Base-by-base conservation (phyloP, 2,888 invertebrate species). In the Sialis fuliginosa region DNA sequence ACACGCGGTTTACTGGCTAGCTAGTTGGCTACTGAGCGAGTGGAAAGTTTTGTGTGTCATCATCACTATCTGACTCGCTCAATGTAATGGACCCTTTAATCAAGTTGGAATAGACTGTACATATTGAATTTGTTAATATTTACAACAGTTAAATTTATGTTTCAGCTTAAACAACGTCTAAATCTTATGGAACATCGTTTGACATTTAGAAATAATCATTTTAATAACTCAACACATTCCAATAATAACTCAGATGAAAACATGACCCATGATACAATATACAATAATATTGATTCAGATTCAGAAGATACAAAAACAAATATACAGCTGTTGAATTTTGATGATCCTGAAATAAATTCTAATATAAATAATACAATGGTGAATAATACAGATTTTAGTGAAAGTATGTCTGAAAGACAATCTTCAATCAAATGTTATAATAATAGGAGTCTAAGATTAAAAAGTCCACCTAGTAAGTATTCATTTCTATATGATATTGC, bases 121-220 rank as follows among this genome's bases (percentile, higher is more conserved):
- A 13, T 10, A 33, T 30, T 34, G 30, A 8, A 6, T 22, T 9
- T 13, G 8, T 44, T 22, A 22, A 2, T 22, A 22, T 22, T 22
- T 22, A 22, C 4, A 22, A 22, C 4, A 22, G 22, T 22, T 22
- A 2, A 46, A 9, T 47, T 50, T 54, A 45, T 54, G 48, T 71
- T 72, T 6, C 68, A 81, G 81, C 66, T 81, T 50, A 76, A 75
- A 59, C 67, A 72, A 52, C 75, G 77, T 50, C 62, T 83, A 60
- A 75, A 74, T 58, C 76, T 78, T 52, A 75, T 79, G 71, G 81
- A 81, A 60, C 71, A 76, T 54, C 70, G 77, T 53, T 67, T 72
- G 48, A 56, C 61, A 43, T 59, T 56, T 50, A 42, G 30, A 42
- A 42, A 42, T 12, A 42, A 35, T 34, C 47, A 47, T 30, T 32